Evolutionary conservation across 2,888 invertebrate genomes (phyloP).

Genomic region (Globia sparganii): DNA sequence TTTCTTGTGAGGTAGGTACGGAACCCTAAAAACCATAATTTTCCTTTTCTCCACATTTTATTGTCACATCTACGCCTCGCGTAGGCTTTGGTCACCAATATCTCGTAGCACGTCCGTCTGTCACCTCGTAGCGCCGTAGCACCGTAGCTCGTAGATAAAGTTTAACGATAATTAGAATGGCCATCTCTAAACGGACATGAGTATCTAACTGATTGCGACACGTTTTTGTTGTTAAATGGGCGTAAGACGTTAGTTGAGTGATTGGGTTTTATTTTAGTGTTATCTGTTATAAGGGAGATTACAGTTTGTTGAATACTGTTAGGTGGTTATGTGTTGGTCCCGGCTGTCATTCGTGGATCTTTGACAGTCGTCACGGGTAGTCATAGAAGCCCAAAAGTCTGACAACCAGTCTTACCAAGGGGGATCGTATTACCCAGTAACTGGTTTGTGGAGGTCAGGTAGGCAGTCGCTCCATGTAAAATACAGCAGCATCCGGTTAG

Average conservation of each 20-base stretch:
- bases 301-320: background rate
- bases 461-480: too few relatives aligned
- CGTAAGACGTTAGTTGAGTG: constrained; percentile 60
- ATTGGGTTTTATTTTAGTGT: constrained; percentile 68
- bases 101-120: constrained; percentile 37
- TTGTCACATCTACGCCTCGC: background rate
- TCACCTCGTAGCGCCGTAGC: constrained; percentile 37
- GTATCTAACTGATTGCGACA: constrained; percentile 61
- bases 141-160: constrained; percentile 61
- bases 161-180: constrained; percentile 70
- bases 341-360: too few relatives aligned
- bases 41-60: background rate
- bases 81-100: constrained; percentile 11
- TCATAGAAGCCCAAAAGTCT: too few relatives aligned
- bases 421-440: too few relatives aligned
- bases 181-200: constrained; percentile 27
- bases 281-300: constrained; percentile 23
- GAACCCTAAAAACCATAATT: too few relatives aligned
- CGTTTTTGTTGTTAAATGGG: constrained; percentile 65
- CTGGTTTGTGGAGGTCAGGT: too few relatives aligned
- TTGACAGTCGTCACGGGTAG: too few relatives aligned
- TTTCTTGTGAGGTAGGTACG: too few relatives aligned
- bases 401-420: too few relatives aligned
- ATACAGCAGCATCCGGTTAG: too few relatives aligned
- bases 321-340: constrained; percentile 1